Evolutionary conservation across 1,140 invertebrate species (phyloP).

Genomic region (Cherax destructor): DNA sequence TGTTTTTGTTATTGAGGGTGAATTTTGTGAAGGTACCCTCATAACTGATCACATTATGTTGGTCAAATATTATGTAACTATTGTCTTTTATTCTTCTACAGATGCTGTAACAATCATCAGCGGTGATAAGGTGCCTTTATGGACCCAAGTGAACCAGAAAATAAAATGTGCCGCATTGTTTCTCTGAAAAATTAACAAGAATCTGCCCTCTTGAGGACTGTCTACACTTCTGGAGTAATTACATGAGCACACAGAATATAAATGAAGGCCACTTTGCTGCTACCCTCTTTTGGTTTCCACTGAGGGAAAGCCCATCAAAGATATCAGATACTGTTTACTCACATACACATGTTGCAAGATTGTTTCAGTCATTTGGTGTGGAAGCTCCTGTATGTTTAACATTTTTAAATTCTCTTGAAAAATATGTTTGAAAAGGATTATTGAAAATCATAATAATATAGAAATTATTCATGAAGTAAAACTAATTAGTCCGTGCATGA

Average conservation of each 20-base stretch:
- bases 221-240: not conserved
- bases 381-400: conserved; percentile 27
- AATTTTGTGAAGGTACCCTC: no score
- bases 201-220: not conserved
- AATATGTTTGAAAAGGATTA: not conserved
- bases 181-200: not conserved
- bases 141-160: conserved; percentile 34
- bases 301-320: conserved; percentile 23
- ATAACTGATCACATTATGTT: no score
- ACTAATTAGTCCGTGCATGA: not conserved
- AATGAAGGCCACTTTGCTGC: conserved; percentile 12
- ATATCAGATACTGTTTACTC: conserved; percentile 40
- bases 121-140: conserved; percentile 32
- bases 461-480: not conserved
- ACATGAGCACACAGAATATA: conserved; percentile 18
- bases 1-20: no score
- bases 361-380: conserved; percentile 27
- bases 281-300: conserved; percentile 51
- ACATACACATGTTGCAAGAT: not conserved
- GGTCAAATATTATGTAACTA: not conserved
- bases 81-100: not conserved
- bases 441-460: not conserved
- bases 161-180: conserved; percentile 28
- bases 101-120: conserved; percentile 22
- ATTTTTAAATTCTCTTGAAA: conserved; percentile 39